These are phyloP conservation scores for Triops cancriformis DNA, from an alignment of 1,140 invertebrate species.

Conservation along the genomic window DNA sequence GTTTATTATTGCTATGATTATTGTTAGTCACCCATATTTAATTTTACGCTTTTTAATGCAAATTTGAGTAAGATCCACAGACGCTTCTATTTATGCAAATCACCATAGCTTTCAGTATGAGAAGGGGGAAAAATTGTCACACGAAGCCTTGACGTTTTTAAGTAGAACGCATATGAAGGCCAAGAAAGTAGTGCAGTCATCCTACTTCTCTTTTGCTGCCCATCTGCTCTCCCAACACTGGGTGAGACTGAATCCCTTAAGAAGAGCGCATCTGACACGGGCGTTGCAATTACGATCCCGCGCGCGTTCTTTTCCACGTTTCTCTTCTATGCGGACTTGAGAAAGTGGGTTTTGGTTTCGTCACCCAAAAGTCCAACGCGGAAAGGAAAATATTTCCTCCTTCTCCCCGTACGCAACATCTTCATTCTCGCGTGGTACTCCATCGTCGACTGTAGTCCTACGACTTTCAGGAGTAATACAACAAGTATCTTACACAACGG, in stretches of 20 bases:
- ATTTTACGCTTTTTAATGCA: too few relatives aligned
- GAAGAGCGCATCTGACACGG: background rate
- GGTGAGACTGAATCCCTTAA: background rate
- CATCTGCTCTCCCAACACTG: background rate
- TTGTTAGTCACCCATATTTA: too few relatives aligned
- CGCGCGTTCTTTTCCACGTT: background rate
- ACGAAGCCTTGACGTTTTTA: background rate
- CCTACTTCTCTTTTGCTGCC: background rate
- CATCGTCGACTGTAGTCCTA: background rate
- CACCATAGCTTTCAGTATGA: background rate
- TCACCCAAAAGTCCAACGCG: background rate
- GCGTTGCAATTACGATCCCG: background rate
- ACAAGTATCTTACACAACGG: background rate
- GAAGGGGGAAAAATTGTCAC: background rate
- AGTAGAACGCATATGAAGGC: background rate
- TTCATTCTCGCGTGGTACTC: background rate
- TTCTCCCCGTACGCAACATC: background rate
- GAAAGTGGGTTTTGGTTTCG: conserved; percentile 4
- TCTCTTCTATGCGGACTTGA: background rate
- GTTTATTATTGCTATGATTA: too few relatives aligned
- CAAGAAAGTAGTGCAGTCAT: background rate
- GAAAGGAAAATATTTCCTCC: background rate
- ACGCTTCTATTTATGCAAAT: background rate
- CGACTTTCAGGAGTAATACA: background rate
- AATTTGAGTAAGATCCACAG: background rate